These are phyloP conservation scores for Felis chaus DNA, from an alignment of 2,113 vertebrate genomes.

Conservation along the genomic window DNA sequence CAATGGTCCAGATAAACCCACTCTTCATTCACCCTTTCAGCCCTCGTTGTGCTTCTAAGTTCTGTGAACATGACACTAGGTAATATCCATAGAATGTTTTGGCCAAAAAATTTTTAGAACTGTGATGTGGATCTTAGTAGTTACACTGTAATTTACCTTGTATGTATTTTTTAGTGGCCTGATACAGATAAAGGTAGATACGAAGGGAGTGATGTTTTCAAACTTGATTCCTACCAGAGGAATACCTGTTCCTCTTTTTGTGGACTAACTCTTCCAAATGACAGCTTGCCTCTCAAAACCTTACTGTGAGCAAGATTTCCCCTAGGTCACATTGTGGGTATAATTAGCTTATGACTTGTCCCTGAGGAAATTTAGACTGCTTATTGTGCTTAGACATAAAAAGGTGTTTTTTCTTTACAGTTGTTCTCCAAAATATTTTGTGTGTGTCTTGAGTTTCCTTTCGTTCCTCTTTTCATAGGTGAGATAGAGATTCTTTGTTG, in stretches of 20 bases:
- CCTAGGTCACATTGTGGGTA: not conserved
- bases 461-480: conserved; percentile 19
- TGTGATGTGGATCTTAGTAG: not conserved
- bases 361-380: not conserved
- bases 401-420: not conserved
- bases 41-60: not conserved
- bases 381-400: not conserved
- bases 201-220: not conserved
- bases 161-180: not conserved
- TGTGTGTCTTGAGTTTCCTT: conserved; percentile 17
- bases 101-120: not conserved
- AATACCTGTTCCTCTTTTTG: not conserved
- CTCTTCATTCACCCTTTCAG: not conserved
- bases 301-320: not conserved
- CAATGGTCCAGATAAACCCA: not conserved
- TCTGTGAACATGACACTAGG: not conserved
- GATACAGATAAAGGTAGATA: not conserved
- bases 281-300: not conserved
- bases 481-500: conserved; percentile 8
- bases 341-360: not conserved
- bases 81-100: not conserved
- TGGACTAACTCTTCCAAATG: not conserved
- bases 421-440: not conserved
- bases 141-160: not conserved
- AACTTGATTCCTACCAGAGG: not conserved